Conservation (phyloP, 2,888 invertebrate species). For the Tethea ocularis region DNA sequence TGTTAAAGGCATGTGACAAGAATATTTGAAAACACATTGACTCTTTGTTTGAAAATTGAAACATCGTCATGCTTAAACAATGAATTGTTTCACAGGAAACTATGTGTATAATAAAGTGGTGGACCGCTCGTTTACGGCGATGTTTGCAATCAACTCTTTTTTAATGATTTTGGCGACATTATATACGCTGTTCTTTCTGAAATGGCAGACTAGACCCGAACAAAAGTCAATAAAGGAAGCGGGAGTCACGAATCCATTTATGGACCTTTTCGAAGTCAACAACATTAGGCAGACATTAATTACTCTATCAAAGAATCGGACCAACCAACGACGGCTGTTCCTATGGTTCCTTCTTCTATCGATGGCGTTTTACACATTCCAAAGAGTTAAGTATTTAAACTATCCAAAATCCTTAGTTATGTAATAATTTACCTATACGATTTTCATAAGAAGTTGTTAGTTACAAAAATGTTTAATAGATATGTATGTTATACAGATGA, state of each 20-base stretch:
- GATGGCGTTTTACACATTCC: constrained; percentile 92
- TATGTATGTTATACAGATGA: constrained; percentile 84
- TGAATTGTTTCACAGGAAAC: constrained; percentile 78
- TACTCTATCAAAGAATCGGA: constrained; percentile 85
- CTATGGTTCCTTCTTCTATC: constrained; percentile 88
- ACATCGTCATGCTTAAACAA: neutral
- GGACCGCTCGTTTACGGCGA: constrained; percentile 86
- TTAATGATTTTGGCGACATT: constrained; percentile 85
- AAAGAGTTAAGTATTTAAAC: constrained; percentile 79
- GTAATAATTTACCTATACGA: too few species aligned
- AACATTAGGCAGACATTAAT: constrained; percentile 86
- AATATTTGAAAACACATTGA: neutral
- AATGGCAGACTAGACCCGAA: constrained; percentile 88
- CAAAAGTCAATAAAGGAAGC: constrained; percentile 85
- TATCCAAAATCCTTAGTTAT: neutral
- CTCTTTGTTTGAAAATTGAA: neutral
- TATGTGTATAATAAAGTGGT: constrained; percentile 85
- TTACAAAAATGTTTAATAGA: neutral
- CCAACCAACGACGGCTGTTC: constrained; percentile 83
- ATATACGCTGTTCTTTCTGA: constrained; percentile 85
- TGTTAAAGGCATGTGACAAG: neutral
- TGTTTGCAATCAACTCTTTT: constrained; percentile 88
- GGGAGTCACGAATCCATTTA: constrained; percentile 82
- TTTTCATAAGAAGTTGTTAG: neutral
- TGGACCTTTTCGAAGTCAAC: constrained; percentile 88